A percentile compares a stretch with the other conserved stretches of the same genome.
Evolutionary conservation across 2,113 vertebrate genomes (phyloP).

Genomic region (Smithornis capensis): DNA sequence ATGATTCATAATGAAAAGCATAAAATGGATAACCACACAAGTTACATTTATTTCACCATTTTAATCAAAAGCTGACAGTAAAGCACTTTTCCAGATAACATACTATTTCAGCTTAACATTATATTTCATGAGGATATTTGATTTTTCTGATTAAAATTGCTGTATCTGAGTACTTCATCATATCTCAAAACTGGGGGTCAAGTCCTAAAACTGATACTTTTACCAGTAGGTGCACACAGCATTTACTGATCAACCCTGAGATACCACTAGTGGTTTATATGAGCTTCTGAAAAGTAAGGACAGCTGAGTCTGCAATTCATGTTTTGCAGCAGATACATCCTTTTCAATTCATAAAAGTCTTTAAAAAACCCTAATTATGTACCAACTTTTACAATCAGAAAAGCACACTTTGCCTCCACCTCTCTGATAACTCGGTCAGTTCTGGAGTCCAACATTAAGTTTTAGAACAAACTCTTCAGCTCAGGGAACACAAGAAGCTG

Average conservation of each 20-base stretch:
- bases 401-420: background rate
- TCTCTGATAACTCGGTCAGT: background rate
- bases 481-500: background rate
- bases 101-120: background rate
- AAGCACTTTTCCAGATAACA: background rate
- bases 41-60: background rate
- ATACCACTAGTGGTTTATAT: background rate
- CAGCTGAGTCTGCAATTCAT: accelerated
- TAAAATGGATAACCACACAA: background rate
- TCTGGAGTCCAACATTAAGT: background rate
- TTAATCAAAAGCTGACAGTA: background rate
- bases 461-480: background rate
- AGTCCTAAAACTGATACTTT: background rate
- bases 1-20: background rate
- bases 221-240: background rate
- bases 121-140: background rate
- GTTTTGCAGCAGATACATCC: background rate
- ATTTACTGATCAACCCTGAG: background rate
- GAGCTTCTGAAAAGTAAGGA: background rate
- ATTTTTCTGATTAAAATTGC: conserved; percentile 27
- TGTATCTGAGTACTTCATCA: background rate
- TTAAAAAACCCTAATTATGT: background rate
- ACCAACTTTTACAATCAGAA: background rate
- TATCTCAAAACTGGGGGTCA: background rate
- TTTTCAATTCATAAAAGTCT: background rate